Percentiles rank a stretch among this genome's conserved stretches.
Evolutionary conservation across 1,140 invertebrate species (phyloP).

Genomic region (Nasonia vitripennis): DNA sequence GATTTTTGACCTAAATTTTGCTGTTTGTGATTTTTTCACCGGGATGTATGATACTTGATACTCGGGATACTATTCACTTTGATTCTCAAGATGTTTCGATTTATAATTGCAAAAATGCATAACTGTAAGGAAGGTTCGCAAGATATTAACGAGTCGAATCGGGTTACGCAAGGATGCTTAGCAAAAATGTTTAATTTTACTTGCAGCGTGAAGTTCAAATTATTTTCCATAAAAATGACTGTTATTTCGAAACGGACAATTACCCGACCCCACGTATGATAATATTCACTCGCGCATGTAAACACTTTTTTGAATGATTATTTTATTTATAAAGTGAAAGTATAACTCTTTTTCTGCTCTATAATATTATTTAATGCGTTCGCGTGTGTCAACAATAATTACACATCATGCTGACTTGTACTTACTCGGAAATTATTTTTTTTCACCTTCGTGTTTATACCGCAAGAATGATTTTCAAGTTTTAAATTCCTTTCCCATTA

Average conservation of each 20-base stretch:
- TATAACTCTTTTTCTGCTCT: neutral
- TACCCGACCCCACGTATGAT: neutral
- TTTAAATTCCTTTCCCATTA: neutral
- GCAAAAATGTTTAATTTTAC: neutral
- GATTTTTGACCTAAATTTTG: neutral
- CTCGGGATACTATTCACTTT: too few relatives aligned
- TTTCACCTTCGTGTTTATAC: neutral
- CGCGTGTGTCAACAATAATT: slow-evolving; percentile 22
- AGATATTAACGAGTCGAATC: neutral
- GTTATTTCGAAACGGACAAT: neutral
- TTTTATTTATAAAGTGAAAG: slow-evolving; percentile 35
- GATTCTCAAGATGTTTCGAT: neutral
- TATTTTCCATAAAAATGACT: neutral
- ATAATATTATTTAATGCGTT: slow-evolving; percentile 18
- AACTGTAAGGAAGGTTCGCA: neutral
- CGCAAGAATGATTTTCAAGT: neutral
- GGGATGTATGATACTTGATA: too few relatives aligned
- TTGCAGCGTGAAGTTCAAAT: neutral
- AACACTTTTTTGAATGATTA: slow-evolving; percentile 17
- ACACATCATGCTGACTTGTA: neutral
- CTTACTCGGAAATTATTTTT: neutral
- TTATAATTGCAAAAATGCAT: neutral
- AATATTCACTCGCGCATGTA: neutral
- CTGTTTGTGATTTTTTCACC: too few relatives aligned
- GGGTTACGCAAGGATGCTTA: neutral